phyloP scores from a whole-genome alignment of 2,113 vertebrate genomes.

The Pseudopodoces humilis region DNA sequence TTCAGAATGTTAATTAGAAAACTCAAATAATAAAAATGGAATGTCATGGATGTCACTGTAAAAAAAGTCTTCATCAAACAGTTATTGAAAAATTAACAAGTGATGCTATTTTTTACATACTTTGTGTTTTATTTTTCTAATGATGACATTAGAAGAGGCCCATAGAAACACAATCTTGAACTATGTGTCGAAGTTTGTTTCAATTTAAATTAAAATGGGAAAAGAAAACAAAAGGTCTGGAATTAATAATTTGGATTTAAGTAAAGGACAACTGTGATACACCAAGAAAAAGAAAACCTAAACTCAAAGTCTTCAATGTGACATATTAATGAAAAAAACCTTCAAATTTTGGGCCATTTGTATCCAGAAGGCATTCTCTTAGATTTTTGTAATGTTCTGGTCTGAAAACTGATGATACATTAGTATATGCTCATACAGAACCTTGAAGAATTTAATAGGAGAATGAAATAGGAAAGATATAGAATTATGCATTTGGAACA shows the following conservation, averaged over 20 bases:
- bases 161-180: background rate
- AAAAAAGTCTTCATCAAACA: background rate
- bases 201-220: background rate
- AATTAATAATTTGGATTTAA: background rate
- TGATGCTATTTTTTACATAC: background rate
- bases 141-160: background rate
- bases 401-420: background rate
- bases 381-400: background rate
- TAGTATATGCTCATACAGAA: background rate
- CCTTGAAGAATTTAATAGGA: background rate
- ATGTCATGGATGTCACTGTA: background rate
- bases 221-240: background rate
- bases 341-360: background rate
- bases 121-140: background rate
- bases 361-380: background rate
- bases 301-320: background rate
- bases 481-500: background rate
- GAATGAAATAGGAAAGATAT: background rate
- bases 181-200: background rate
- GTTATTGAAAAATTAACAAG: background rate
- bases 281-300: background rate
- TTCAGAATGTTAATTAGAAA: background rate
- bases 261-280: background rate
- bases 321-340: background rate
- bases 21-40: background rate